Conservation (phyloP, 2,888 invertebrate genomes). For the Drosophila rubida region DNA sequence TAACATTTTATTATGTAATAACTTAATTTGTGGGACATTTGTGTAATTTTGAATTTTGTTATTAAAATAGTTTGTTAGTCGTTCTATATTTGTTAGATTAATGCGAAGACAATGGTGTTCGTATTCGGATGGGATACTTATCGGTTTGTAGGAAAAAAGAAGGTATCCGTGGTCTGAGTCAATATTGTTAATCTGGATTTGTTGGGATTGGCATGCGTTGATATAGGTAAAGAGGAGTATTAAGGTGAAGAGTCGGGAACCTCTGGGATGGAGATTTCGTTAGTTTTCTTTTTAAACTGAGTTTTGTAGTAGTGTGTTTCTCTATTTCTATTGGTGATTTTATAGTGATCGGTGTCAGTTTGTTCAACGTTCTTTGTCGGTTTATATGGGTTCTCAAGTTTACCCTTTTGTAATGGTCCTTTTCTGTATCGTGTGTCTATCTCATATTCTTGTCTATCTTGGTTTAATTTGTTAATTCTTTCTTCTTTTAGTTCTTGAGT, state of each 20-base stretch:
- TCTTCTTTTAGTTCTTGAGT: slow-evolving; percentile 1
- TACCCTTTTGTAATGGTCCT: slow-evolving; percentile 5
- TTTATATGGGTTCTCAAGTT: slow-evolving; percentile 15
- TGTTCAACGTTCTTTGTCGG: slow-evolving; percentile 2
- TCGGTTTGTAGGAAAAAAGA: too few species aligned
- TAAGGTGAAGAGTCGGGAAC: not conserved
- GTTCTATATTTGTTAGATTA: too few species aligned
- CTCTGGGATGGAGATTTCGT: not conserved
- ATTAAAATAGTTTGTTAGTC: not conserved
- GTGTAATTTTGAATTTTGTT: not conserved
- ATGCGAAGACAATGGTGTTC: too few species aligned
- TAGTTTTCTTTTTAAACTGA: not conserved
- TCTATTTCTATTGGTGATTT: too few species aligned
- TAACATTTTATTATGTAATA: not conserved
- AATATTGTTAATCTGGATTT: slow-evolving; percentile 17
- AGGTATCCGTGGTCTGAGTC: not conserved
- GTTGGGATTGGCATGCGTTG: not conserved
- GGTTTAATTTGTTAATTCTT: too few species aligned
- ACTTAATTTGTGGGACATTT: not conserved
- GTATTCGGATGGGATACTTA: too few species aligned
- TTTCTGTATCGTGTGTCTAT: not conserved
- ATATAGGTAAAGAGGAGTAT: not conserved
- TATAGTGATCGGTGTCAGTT: not conserved
- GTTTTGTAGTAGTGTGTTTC: slow-evolving; percentile 1
- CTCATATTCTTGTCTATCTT: slow-evolving; percentile 4